Percentiles rank a stretch among this genome's conserved stretches.
phyloP scores from a whole-genome alignment of 2,888 invertebrate species.

The Tuta absoluta region DNA sequence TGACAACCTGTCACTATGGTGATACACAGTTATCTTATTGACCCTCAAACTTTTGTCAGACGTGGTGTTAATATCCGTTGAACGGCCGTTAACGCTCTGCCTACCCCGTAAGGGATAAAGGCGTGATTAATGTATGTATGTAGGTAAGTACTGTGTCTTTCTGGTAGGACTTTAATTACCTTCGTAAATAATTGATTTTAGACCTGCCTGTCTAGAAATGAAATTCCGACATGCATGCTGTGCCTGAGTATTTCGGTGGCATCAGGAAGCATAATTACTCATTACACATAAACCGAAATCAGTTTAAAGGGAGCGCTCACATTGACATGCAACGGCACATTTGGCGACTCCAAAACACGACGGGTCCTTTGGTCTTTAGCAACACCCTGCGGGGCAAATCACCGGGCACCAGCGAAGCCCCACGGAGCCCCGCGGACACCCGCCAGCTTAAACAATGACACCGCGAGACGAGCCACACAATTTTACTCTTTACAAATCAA shows the following conservation, averaged over 20 bases:
- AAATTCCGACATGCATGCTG: no score
- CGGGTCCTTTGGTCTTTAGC: conserved; percentile 62
- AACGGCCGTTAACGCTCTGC: no score
- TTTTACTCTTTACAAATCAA: conserved; percentile 78
- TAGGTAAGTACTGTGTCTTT: no score
- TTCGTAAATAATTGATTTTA: no score
- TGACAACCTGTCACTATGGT: no score
- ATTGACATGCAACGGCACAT: conserved; percentile 65
- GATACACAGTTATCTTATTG: no score
- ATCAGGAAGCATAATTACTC: background rate
- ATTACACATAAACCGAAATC: background rate
- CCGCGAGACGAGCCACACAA: conserved; percentile 60
- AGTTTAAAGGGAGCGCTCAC: conserved; percentile 60
- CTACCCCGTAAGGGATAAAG: no score
- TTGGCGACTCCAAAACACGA: conserved; percentile 70
- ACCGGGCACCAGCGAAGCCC: conserved; percentile 51
- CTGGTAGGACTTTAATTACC: no score
- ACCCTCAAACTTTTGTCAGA: no score
- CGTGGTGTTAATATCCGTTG: no score
- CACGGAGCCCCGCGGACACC: conserved; percentile 56
- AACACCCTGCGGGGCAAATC: conserved; percentile 74
- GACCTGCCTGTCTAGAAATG: no score
- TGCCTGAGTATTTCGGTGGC: background rate
- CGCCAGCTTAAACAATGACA: conserved; percentile 70
- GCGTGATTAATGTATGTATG: no score